phyloP scores from a whole-genome alignment of 2,113 vertebrate species.

The Sula dactylatra region DNA sequence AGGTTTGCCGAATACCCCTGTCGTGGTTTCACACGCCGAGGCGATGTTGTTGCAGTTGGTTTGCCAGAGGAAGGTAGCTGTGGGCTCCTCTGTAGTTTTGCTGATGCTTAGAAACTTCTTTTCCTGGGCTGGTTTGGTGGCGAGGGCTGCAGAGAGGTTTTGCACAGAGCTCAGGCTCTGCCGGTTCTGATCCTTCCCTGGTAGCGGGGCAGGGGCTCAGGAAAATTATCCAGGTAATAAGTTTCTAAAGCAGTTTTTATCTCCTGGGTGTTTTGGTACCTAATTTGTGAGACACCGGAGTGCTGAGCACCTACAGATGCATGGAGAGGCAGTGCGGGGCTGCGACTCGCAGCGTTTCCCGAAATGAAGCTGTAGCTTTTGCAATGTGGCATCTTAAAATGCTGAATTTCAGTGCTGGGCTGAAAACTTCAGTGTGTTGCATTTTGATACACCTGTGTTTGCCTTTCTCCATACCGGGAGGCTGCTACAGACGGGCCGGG shows the following conservation, averaged over 20 bases:
- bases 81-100: neutral
- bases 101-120: neutral
- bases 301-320: neutral
- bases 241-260: neutral
- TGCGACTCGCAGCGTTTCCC: rapidly evolving
- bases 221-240: neutral
- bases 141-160: neutral
- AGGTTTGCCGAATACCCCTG: neutral
- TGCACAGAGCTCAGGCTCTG: neutral
- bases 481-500: rapidly evolving
- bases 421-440: rapidly evolving
- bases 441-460: rapidly evolving
- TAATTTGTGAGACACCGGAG: rapidly evolving
- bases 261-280: neutral
- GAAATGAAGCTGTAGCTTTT: neutral
- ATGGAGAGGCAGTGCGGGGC: neutral
- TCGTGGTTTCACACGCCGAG: neutral
- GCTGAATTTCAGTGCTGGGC: rapidly evolving
- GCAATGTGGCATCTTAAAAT: rapidly evolving
- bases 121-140: neutral
- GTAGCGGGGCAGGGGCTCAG: rapidly evolving
- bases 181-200: neutral
- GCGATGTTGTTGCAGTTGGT: rapidly evolving
- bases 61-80: neutral
- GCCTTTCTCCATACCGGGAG: rapidly evolving